Evolutionary conservation across 2,113 vertebrate genomes (phyloP).

Genomic region (Forbesichthys agassizii): DNA sequence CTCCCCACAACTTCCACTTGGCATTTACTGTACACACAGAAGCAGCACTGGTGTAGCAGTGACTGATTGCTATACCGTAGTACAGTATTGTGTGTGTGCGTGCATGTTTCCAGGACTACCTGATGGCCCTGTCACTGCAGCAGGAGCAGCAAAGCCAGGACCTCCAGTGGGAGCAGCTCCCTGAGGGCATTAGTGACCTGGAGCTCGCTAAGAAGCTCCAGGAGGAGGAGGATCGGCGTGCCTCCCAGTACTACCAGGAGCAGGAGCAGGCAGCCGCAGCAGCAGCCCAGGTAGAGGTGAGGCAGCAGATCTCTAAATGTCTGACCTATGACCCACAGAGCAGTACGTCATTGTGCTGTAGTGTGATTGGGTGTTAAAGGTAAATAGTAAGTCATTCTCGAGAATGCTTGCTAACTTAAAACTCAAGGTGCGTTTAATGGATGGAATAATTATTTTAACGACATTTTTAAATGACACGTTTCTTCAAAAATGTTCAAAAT

Average conservation of each 20-base stretch:
- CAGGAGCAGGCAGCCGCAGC: slow-evolving; percentile 80
- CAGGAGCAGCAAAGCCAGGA: slow-evolving; percentile 97
- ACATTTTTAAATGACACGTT: too few relatives aligned
- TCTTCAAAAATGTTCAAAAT: too few relatives aligned
- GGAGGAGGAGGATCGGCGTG: slow-evolving; percentile 94
- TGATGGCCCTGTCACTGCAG: slow-evolving; percentile 97
- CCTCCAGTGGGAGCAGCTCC: slow-evolving; percentile 92
- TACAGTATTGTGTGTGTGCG: background rate
- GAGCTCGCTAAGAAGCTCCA: slow-evolving; percentile 98
- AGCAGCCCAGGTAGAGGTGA: slow-evolving; percentile 66
- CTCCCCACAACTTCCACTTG: background rate
- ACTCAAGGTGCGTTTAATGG: too few relatives aligned
- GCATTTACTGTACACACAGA: too few relatives aligned
- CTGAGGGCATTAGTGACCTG: slow-evolving; percentile 94
- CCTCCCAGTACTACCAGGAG: slow-evolving; percentile 97
- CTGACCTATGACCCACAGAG: too few relatives aligned
- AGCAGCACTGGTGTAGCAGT: too few relatives aligned
- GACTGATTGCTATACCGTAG: too few relatives aligned
- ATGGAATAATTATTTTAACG: too few relatives aligned
- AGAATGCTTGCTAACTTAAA: too few relatives aligned
- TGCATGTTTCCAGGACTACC: slow-evolving; percentile 83
- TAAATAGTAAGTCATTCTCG: too few relatives aligned
- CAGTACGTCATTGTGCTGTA: too few relatives aligned
- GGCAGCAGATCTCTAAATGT: background rate
- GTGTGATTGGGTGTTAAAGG: too few relatives aligned